Evolutionary conservation across 2,888 invertebrate species (phyloP).

Genomic region (Eupithecia vulgata): DNA sequence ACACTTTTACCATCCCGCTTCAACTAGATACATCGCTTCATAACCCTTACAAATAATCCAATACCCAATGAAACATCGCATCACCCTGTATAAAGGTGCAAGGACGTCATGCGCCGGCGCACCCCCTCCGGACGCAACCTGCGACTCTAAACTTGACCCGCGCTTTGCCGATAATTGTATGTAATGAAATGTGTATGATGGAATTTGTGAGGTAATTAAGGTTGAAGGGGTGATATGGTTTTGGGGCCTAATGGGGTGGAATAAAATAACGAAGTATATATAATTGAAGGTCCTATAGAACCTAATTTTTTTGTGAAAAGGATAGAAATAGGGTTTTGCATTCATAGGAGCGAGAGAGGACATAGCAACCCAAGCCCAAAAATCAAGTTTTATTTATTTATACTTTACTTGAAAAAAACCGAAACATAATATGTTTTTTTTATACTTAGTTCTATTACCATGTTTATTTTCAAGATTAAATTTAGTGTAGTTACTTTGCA

Average conservation of each 20-base stretch:
- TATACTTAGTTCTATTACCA: too few species aligned
- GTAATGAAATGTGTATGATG: slow-evolving; percentile 7
- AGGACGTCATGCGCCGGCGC: slow-evolving; percentile 58
- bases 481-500: too few species aligned
- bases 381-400: too few species aligned
- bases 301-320: too few species aligned
- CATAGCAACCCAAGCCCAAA: too few species aligned
- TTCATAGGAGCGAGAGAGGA: too few species aligned
- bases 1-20: too few species aligned
- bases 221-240: background rate
- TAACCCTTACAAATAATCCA: background rate
- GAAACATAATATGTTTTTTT: too few species aligned
- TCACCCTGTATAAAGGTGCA: slow-evolving; percentile 47
- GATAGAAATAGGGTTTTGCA: too few species aligned
- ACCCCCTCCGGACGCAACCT: slow-evolving; percentile 50
- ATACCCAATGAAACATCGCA: background rate
- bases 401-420: too few species aligned
- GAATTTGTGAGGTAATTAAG: background rate
- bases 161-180: slow-evolving; percentile 14
- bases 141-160: slow-evolving; percentile 47
- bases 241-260: background rate
- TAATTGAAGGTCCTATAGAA: too few species aligned
- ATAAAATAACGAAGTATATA: background rate
- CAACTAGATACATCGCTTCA: background rate
- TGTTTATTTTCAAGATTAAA: too few species aligned